Conservation (phyloP, 2,888 invertebrate species). For the Argyra leucocephala region DNA sequence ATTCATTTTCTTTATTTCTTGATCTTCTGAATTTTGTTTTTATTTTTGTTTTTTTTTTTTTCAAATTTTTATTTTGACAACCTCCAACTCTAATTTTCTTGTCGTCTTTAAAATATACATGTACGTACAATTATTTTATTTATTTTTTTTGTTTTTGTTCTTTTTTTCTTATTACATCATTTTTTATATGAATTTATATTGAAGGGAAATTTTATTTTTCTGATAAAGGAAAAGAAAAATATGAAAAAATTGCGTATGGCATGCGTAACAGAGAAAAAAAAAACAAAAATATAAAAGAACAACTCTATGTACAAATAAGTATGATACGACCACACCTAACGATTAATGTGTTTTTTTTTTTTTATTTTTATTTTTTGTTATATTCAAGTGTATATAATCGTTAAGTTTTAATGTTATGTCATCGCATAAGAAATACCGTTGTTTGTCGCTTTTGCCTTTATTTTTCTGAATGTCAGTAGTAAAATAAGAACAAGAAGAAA, state of each 20-base stretch:
- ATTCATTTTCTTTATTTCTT: neutral
- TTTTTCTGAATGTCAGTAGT: neutral
- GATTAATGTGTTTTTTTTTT: constrained; percentile 11
- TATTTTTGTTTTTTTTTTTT: too few relatives aligned
- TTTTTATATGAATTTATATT: neutral
- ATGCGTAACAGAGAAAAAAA: constrained; percentile 1
- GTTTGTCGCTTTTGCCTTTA: neutral
- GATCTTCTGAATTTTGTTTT: too few relatives aligned
- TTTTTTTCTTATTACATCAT: too few relatives aligned
- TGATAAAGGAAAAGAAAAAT: neutral
- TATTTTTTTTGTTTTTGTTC: neutral
- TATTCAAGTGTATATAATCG: neutral
- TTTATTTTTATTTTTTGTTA: neutral
- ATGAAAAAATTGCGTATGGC: neutral
- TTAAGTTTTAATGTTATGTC: neutral
- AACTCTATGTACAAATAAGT: neutral
- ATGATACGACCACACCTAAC: constrained; percentile 11
- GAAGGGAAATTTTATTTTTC: constrained; percentile 1
- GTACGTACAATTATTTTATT: neutral
- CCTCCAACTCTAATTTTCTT: constrained; percentile 4
- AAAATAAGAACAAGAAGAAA: neutral
- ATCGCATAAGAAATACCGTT: neutral
- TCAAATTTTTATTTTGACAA: neutral
- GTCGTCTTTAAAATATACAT: neutral
- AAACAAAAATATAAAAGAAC: too few relatives aligned